A percentile compares a stretch with the other conserved stretches of the same genome.
Conservation (phyloP, 2,113 vertebrate genomes). For the Indicator maculatus region DNA sequence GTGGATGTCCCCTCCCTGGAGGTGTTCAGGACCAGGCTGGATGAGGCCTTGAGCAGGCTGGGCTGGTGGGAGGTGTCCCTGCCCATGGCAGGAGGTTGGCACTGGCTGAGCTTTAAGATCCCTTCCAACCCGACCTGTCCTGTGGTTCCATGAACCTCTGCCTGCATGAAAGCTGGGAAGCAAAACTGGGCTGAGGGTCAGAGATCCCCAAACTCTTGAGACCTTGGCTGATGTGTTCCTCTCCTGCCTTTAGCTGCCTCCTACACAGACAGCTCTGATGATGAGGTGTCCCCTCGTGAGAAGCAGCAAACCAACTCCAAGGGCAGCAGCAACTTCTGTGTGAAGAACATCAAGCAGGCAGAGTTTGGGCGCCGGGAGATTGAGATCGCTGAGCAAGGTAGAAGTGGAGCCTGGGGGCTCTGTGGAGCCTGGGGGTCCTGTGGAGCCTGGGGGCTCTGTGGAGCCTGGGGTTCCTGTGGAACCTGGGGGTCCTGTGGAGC, state of each 20-base stretch:
- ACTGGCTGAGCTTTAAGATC: too few relatives aligned
- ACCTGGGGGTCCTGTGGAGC: too few relatives aligned
- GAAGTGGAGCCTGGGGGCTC: not conserved
- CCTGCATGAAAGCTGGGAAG: not conserved
- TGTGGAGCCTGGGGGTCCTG: too few relatives aligned
- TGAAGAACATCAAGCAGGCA: slow-evolving; percentile 96
- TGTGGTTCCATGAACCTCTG: not conserved
- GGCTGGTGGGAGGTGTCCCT: too few relatives aligned
- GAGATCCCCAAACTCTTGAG: not conserved
- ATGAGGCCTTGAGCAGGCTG: too few relatives aligned
- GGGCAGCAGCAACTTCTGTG: slow-evolving; percentile 93
- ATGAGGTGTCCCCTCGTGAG: slow-evolving; percentile 91
- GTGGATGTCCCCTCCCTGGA: too few relatives aligned
- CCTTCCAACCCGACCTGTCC: too few relatives aligned
- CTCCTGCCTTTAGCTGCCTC: slow-evolving; percentile 83
- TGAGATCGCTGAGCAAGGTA: slow-evolving; percentile 96
- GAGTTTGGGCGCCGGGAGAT: slow-evolving; percentile 95
- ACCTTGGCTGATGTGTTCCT: not conserved
- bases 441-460: too few relatives aligned
- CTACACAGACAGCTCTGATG: slow-evolving; percentile 95
- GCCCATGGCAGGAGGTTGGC: too few relatives aligned
- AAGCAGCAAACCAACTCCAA: slow-evolving; percentile 92
- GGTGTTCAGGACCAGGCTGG: too few relatives aligned
- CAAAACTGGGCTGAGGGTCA: not conserved
- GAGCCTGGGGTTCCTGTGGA: too few relatives aligned